Evolutionary conservation across 2,113 vertebrate genomes (phyloP).

Genomic region (Atherinomorus stipes): DNA sequence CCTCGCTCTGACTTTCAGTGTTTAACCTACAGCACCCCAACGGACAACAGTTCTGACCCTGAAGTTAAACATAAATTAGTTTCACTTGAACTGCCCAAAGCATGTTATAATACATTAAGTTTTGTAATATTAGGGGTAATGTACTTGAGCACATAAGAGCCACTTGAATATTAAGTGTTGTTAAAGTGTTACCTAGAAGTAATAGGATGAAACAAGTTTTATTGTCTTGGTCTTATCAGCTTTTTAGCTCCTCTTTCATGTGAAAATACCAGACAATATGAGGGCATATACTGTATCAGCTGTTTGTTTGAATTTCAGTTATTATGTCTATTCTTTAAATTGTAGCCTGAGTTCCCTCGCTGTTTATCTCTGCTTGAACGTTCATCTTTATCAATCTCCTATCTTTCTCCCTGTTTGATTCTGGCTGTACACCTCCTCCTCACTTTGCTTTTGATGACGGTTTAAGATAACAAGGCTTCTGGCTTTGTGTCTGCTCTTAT

Average conservation of each 20-base stretch:
- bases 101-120: background rate
- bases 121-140: background rate
- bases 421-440: conserved; percentile 24
- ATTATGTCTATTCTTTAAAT: conserved; percentile 69
- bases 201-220: background rate
- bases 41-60: conserved; percentile 21
- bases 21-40: conserved; percentile 50
- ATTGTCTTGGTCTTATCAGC: conserved; percentile 14
- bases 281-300: conserved; percentile 34
- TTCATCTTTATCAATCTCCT: conserved; percentile 40
- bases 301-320: conserved; percentile 56
- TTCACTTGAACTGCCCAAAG: background rate
- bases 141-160: background rate
- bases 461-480: conserved; percentile 50
- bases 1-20: conserved; percentile 41
- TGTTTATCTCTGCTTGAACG: conserved; percentile 44
- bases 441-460: conserved; percentile 46
- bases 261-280: conserved; percentile 57
- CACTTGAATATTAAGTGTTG: background rate
- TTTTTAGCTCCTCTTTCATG: conserved; percentile 45
- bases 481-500: conserved; percentile 37
- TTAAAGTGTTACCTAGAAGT: conserved; percentile 2
- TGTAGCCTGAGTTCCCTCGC: conserved; percentile 20
- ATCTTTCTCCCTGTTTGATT: conserved; percentile 46
- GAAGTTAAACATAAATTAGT: conserved; percentile 36